A percentile compares a stretch with the other conserved stretches of the same genome.
These are phyloP conservation scores for Scaptomyza cyrtandrae DNA, from an alignment of 2,888 invertebrate genomes.

Conservation along the genomic window DNA sequence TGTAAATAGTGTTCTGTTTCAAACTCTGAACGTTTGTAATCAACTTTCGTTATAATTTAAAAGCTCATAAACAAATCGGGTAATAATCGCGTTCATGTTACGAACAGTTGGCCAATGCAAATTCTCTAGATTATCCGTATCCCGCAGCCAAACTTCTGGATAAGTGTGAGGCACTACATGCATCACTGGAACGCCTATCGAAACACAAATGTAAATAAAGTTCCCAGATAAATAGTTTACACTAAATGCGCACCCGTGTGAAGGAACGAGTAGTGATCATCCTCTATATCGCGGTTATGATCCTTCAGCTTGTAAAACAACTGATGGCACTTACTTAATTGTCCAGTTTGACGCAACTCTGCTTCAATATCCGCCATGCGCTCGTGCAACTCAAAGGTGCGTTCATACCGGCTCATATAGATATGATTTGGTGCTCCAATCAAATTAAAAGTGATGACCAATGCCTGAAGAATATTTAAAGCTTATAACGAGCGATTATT, in stretches of 20 bases:
- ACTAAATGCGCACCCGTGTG: conserved; percentile 77
- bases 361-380: conserved; percentile 89
- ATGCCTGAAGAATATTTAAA: conserved; percentile 86
- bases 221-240: background rate
- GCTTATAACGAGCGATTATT: too few relatives aligned
- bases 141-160: conserved; percentile 95
- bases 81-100: conserved; percentile 54
- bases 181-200: conserved; percentile 87
- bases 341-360: conserved; percentile 85
- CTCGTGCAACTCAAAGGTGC: conserved; percentile 91
- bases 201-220: conserved; percentile 22
- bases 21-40: background rate
- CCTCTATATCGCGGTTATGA: conserved; percentile 90
- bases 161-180: conserved; percentile 97
- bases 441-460: conserved; percentile 94
- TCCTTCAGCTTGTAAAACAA: conserved; percentile 88
- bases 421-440: conserved; percentile 93
- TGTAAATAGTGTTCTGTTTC: background rate
- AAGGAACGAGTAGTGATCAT: conserved; percentile 94
- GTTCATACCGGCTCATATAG: conserved; percentile 92
- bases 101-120: conserved; percentile 55
- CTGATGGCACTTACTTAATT: conserved; percentile 86
- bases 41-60: background rate
- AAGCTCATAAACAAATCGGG: conserved; percentile 38
- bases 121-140: conserved; percentile 88